Evolutionary conservation across 2,888 invertebrate species (phyloP).

Genomic region (Nowickia ferox): DNA sequence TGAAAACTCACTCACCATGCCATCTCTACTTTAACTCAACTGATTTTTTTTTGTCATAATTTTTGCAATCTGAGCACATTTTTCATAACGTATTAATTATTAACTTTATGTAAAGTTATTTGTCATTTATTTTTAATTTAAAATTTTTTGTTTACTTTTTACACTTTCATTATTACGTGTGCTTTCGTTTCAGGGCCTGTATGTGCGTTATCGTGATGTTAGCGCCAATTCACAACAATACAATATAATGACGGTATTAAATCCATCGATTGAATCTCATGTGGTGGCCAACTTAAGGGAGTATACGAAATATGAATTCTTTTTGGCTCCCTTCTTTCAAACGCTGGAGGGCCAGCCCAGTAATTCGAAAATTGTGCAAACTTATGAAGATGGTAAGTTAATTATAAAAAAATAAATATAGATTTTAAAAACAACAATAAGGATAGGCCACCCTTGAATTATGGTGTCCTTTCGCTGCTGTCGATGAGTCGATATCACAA

Average conservation of each 20-base stretch:
- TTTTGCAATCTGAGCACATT: background rate
- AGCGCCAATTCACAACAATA: constrained; percentile 86
- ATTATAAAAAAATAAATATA: background rate
- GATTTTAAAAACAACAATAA: no score
- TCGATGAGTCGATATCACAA: no score
- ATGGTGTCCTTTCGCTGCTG: no score
- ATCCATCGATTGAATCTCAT: constrained; percentile 86
- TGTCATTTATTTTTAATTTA: constrained; percentile 10
- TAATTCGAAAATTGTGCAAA: constrained; percentile 92
- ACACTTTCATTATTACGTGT: background rate
- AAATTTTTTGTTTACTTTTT: background rate
- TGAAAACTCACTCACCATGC: background rate
- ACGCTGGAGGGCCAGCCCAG: constrained; percentile 96
- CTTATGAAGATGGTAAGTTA: constrained; percentile 90
- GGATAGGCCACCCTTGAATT: no score
- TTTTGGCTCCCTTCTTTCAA: constrained; percentile 93
- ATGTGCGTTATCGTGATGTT: constrained; percentile 87
- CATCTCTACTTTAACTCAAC: background rate
- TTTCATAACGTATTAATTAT: constrained; percentile 56
- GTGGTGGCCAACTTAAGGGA: constrained; percentile 89
- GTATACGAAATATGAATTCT: constrained; percentile 93
- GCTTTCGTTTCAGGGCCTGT: constrained; percentile 84
- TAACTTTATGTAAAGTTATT: constrained; percentile 39
- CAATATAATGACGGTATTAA: constrained; percentile 87
- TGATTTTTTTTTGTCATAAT: background rate